phyloP scores from a whole-genome alignment of 1,140 invertebrate genomes.

The Drosophila dunni region DNA sequence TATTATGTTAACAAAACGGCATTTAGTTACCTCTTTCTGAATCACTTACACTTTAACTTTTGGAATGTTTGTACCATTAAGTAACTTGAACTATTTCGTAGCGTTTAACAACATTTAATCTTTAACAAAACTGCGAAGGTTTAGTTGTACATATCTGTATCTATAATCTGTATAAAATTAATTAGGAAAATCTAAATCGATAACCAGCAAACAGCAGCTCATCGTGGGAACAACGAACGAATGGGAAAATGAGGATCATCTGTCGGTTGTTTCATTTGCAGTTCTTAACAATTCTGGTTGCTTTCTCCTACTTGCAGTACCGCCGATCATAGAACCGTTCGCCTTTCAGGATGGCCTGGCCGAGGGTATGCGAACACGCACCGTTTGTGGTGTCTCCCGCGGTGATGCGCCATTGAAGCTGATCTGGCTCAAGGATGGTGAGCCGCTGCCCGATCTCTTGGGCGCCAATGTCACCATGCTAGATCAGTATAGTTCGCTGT shows the following conservation, averaged over 20 bases:
- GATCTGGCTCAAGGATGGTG: constrained; percentile 92
- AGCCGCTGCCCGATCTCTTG: constrained; percentile 87
- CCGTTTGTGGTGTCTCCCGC: constrained; percentile 93
- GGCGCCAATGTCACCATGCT: constrained; percentile 89
- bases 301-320: constrained; percentile 90
- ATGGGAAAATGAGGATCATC: constrained; percentile 1
- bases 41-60: constrained; percentile 60
- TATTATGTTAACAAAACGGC: constrained; percentile 52
- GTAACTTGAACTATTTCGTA: constrained; percentile 62
- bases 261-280: constrained; percentile 69
- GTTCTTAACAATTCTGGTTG: constrained; percentile 84
- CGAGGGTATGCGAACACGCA: constrained; percentile 93
- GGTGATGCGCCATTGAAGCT: constrained; percentile 91
- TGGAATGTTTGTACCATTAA: constrained; percentile 70
- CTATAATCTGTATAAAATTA: constrained; percentile 1
- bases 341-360: constrained; percentile 92
- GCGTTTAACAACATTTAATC: constrained; percentile 51
- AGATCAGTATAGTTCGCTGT: constrained; percentile 90
- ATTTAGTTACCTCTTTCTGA: constrained; percentile 55
- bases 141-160: constrained; percentile 59
- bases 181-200: neutral
- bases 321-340: constrained; percentile 93
- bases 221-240: constrained; percentile 50
- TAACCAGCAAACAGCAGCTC: constrained; percentile 42
- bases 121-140: constrained; percentile 83